These are phyloP conservation scores for Pavo muticus DNA, from an alignment of 2,113 vertebrate genomes.

Conservation along the genomic window DNA sequence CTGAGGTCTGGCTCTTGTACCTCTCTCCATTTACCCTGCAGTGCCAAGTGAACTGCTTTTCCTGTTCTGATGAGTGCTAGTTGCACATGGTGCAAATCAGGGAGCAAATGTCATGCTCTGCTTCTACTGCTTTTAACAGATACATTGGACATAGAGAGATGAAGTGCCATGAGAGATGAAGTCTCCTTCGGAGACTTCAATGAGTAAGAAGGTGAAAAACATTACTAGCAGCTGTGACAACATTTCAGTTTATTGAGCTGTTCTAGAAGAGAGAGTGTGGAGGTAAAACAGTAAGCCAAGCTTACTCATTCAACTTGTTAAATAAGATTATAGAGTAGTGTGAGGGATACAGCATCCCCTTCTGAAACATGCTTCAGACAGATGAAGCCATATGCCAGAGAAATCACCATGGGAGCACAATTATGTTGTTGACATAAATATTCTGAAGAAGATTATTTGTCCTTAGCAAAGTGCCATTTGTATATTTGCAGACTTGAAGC, in stretches of 20 bases:
- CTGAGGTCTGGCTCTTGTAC: background rate
- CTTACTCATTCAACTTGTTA: accelerated
- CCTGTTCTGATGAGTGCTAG: background rate
- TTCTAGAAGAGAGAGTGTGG: background rate
- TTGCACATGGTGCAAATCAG: background rate
- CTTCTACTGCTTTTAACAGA: background rate
- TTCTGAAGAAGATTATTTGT: background rate
- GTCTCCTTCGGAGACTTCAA: background rate
- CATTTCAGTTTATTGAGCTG: background rate
- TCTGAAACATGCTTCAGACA: background rate
- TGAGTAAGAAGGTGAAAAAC: background rate
- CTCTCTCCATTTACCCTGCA: background rate
- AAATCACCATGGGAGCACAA: background rate
- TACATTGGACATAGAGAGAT: background rate
- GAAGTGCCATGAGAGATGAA: background rate
- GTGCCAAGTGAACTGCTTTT: background rate
- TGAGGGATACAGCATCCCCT: background rate
- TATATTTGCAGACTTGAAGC: background rate
- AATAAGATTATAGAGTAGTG: background rate
- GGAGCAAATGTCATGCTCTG: accelerated
- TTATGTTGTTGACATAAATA: background rate
- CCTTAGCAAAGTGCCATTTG: background rate
- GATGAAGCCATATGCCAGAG: background rate
- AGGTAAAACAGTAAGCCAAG: background rate
- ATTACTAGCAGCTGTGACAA: background rate